These are phyloP conservation scores for Pachyramphus minor DNA, from an alignment of 2,113 vertebrate genomes.

Conservation along the genomic window DNA sequence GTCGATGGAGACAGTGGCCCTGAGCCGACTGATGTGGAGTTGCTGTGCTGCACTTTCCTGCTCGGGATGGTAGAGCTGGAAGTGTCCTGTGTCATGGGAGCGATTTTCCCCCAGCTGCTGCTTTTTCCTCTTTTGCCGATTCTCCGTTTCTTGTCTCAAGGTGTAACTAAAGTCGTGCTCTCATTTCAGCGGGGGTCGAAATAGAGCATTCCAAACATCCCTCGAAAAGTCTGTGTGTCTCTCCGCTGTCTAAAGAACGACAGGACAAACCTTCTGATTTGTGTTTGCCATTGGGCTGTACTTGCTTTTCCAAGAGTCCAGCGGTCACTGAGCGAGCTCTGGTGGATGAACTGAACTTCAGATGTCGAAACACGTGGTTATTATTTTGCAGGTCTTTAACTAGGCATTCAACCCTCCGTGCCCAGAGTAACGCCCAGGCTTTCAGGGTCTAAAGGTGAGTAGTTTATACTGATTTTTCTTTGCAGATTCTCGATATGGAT, in stretches of 20 bases:
- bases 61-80: neutral
- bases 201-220: neutral
- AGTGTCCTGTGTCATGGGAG: neutral
- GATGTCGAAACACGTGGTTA: neutral
- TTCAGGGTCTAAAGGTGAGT: neutral
- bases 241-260: accelerated
- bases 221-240: neutral
- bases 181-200: neutral
- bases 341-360: neutral
- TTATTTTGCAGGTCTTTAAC: neutral
- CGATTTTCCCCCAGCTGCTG: neutral
- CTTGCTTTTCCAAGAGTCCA: neutral
- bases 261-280: neutral
- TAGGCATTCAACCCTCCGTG: neutral
- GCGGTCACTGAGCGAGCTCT: accelerated
- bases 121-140: neutral
- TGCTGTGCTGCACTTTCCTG: neutral
- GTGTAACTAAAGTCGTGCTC: neutral
- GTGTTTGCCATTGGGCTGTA: neutral
- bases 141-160: neutral
- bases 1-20: accelerated
- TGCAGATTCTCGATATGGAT: neutral
- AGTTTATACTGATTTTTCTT: neutral
- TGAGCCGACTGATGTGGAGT: neutral
- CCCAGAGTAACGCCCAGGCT: accelerated